Conservation (phyloP, 2,113 vertebrate species). For the Sceloporus undulatus region DNA sequence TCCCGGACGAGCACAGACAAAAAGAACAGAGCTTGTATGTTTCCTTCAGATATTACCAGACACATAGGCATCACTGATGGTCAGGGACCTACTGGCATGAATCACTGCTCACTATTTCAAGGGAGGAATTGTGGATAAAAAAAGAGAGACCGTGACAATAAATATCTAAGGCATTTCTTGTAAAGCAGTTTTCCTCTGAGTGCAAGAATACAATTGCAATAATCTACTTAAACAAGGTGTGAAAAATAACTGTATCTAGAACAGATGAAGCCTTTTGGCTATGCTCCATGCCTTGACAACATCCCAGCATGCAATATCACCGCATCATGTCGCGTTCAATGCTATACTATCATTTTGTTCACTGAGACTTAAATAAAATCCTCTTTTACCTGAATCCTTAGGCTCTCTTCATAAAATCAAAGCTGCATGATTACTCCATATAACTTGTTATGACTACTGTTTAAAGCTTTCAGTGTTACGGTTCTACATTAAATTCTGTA, state of each 20-base stretch:
- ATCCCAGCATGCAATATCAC: slow-evolving; percentile 40
- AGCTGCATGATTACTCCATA: slow-evolving; percentile 55
- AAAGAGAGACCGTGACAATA: slow-evolving; percentile 3
- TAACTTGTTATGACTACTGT: slow-evolving; percentile 47
- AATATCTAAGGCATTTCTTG: slow-evolving; percentile 54
- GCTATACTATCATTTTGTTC: slow-evolving; percentile 61
- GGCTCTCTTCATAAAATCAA: slow-evolving; percentile 64
- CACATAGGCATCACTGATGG: no score
- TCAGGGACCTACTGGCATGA: no score
- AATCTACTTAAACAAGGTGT: slow-evolving; percentile 50
- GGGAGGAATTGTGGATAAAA: no score
- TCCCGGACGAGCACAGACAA: no score
- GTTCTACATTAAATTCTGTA: slow-evolving; percentile 65
- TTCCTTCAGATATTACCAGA: no score
- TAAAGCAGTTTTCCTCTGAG: slow-evolving; percentile 37
- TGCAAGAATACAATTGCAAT: slow-evolving; percentile 34
- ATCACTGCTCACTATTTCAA: no score
- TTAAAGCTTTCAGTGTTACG: slow-evolving; percentile 46
- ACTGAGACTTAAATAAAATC: slow-evolving; percentile 51
- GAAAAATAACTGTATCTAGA: slow-evolving; percentile 55
- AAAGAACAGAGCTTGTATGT: no score
- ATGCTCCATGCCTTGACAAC: slow-evolving; percentile 46
- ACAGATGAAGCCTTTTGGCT: slow-evolving; percentile 60
- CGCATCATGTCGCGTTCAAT: slow-evolving; percentile 48
- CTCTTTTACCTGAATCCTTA: slow-evolving; percentile 60